A percentile compares a stretch with the other conserved stretches of the same genome.
Evolutionary conservation across 2,888 invertebrate species (phyloP).

Genomic region (Melipona beecheii): DNA sequence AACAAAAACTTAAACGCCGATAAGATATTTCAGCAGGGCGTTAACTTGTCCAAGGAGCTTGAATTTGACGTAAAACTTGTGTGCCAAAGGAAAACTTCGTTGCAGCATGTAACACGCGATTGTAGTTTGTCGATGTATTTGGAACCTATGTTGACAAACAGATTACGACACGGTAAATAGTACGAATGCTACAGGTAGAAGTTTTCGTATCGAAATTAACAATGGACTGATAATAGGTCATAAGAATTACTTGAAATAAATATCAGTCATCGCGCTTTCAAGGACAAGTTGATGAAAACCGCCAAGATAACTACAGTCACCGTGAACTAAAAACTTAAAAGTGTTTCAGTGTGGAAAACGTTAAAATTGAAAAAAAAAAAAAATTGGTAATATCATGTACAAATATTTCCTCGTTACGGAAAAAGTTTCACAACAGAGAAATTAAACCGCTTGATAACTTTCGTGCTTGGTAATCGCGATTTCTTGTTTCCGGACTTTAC

Average conservation of each 20-base stretch:
- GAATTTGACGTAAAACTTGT: not conserved
- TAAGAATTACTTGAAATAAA: conserved; percentile 27
- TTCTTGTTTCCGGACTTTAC: not conserved
- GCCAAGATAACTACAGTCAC: conserved; percentile 48
- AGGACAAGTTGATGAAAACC: conserved; percentile 20
- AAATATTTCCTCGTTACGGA: not conserved
- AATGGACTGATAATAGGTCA: conserved; percentile 5
- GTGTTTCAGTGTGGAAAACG: not conserved
- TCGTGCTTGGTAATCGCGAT: no score
- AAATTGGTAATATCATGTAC: not conserved
- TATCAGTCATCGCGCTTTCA: conserved; percentile 22
- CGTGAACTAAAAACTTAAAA: conserved; percentile 32
- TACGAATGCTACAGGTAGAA: not conserved
- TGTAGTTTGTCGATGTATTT: not conserved
- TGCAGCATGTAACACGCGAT: not conserved
- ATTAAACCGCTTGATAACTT: not conserved
- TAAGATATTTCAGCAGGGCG: not conserved
- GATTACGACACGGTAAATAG: not conserved
- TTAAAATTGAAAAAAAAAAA: not conserved
- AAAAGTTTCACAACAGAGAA: not conserved
- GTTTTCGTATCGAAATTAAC: not conserved
- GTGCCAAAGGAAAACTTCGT: not conserved
- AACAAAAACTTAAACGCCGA: not conserved
- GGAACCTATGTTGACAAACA: not conserved
- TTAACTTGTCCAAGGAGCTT: not conserved